Evolutionary conservation across 2,797 vertebrate genomes (phyloP).

Genomic region (Rhinella marina): DNA sequence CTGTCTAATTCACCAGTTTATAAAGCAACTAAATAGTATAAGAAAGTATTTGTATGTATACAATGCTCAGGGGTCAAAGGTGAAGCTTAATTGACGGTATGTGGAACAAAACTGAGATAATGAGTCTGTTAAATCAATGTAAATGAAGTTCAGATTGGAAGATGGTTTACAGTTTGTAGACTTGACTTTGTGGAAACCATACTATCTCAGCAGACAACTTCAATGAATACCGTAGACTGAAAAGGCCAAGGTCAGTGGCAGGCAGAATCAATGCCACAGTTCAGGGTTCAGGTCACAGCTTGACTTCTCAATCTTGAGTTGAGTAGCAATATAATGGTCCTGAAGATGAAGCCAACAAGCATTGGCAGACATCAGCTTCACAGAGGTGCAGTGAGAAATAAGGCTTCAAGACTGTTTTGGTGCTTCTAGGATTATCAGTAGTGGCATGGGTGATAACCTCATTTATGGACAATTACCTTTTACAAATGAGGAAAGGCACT

Average conservation of each 20-base stretch:
- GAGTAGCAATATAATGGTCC: background rate
- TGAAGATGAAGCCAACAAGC: background rate
- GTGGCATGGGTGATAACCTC: background rate
- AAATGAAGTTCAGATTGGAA: background rate
- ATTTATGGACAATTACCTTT: background rate
- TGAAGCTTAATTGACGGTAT: background rate
- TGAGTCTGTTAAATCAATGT: background rate
- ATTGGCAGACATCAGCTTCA: background rate
- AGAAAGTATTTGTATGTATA: background rate
- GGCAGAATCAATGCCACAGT: background rate
- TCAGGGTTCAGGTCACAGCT: background rate
- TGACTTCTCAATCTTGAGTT: background rate
- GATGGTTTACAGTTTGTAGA: background rate
- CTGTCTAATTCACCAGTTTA: background rate
- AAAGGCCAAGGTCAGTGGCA: background rate
- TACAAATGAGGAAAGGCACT: background rate
- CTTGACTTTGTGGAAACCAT: background rate
- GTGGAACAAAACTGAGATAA: background rate
- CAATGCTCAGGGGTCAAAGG: background rate
- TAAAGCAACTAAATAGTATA: background rate
- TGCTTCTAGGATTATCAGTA: background rate
- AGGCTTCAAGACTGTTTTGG: background rate
- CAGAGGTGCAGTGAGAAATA: background rate
- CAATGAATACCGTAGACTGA: background rate
- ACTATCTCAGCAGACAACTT: background rate